A percentile compares a stretch with the other conserved stretches of the same genome.
These are phyloP conservation scores for Heliconius hortense DNA, from an alignment of 2,888 invertebrate genomes.

Conservation along the genomic window DNA sequence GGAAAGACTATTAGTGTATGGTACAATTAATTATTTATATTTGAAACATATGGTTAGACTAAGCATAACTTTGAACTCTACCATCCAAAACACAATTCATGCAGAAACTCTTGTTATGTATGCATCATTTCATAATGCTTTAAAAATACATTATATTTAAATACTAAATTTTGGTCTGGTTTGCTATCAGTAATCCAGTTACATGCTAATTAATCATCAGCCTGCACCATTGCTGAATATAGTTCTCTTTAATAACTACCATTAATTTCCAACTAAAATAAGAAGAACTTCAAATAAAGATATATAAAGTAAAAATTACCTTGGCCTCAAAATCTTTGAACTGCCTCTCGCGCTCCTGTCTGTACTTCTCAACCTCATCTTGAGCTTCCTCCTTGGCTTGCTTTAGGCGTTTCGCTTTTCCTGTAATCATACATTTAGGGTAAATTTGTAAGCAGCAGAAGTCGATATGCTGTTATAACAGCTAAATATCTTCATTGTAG, in stretches of 20 bases:
- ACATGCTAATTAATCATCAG: neutral
- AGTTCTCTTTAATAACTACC: too few relatives aligned
- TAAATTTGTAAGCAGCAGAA: neutral
- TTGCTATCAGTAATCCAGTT: neutral
- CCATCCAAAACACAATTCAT: neutral
- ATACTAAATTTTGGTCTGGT: neutral
- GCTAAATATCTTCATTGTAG: too few relatives aligned
- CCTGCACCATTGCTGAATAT: neutral
- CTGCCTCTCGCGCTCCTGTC: slow-evolving; percentile 94
- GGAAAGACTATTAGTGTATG: too few relatives aligned
- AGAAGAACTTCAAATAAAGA: neutral
- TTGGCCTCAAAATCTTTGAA: slow-evolving; percentile 97
- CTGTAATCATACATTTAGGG: slow-evolving; percentile 77
- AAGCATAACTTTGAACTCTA: neutral
- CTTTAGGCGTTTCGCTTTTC: slow-evolving; percentile 97
- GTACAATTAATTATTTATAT: neutral
- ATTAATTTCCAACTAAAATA: neutral
- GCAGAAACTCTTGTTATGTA: neutral
- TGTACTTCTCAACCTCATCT: slow-evolving; percentile 98
- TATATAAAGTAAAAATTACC: slow-evolving; percentile 67
- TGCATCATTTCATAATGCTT: too few relatives aligned
- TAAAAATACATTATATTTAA: neutral
- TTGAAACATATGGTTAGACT: neutral
- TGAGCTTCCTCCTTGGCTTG: slow-evolving; percentile 99
- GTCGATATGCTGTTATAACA: neutral